Evolutionary conservation across 92 coral and sea anemone genomes (phyloP), one percentile per base, ranked within the genome.

Genomic region (Montipora capitata): DNA sequence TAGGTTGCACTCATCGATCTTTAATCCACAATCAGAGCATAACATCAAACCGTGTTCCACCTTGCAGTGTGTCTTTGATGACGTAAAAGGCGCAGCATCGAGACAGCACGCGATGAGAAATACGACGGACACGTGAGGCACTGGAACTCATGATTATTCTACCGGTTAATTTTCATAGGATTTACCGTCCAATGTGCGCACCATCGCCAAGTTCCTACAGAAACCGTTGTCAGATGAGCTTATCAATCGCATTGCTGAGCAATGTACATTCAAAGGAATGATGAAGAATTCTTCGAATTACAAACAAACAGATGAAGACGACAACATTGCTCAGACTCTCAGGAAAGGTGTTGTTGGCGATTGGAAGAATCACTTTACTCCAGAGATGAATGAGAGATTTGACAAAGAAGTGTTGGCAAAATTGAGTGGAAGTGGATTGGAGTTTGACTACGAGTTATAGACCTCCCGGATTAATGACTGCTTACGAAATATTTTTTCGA

Each of bases 341-440:
- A 73, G 85, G 40, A 79, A 79, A 41, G 84, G 80, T 20, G 64
- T 76, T 41, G 80, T 76, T 8, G 80, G 80, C 5, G 80, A 76
- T 66, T 76, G 67, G 80, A 40, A 54, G 68, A 76, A 76, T 54
- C 54, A 76, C 49, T 76, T 76, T 43, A 76, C 80, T 5, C 80
- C 80, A 54, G 80, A 54, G 48, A 14, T 76, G 67, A 40, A 54
- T 56, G 80, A 76, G 67, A 76, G 80, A 76, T 76, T 76, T 76
- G 80, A 76, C 5, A 27, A 54, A 27, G 67, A 76, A 57, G 68
- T 76, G 51, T 12, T 76, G 51, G 80, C 18, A 76, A 76, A 76
- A 56, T 39, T 76, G 14, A 56, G 54, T 2, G 66, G 66, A 14
- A 61, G 35, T 58, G 80, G 80, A 76, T 35, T 76, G 15, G 67